Evolutionary conservation across 2,113 vertebrate species (phyloP).

Genomic region (Notiomystis cincta): DNA sequence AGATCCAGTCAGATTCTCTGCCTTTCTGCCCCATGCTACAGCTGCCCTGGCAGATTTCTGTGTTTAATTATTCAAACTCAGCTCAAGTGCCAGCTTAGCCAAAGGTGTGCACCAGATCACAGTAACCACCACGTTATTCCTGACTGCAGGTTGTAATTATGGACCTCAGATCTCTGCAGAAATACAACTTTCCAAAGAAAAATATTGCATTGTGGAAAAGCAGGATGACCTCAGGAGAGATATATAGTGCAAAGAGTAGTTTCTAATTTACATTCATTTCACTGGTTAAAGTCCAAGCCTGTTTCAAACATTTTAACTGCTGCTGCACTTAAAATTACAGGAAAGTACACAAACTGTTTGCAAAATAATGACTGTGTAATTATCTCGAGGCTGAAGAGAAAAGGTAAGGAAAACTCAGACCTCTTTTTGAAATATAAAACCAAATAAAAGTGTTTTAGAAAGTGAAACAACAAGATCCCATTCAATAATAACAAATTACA

Average conservation of each 20-base stretch:
- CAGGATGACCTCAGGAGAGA: constrained; percentile 43
- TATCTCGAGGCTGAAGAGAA: background rate
- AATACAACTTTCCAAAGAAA: constrained; percentile 36
- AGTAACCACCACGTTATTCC: background rate
- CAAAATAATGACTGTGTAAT: background rate
- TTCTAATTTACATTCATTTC: background rate
- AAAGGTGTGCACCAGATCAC: background rate
- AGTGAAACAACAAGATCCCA: background rate
- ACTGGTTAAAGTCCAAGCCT: background rate
- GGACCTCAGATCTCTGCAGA: background rate
- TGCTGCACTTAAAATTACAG: background rate
- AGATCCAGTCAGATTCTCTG: background rate
- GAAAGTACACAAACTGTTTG: background rate
- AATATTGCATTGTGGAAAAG: background rate
- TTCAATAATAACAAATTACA: background rate
- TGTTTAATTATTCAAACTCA: background rate
- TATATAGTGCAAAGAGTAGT: background rate
- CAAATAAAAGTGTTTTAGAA: background rate
- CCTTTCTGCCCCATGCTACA: background rate
- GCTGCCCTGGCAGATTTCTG: background rate
- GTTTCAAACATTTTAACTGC: background rate
- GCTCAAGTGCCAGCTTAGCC: background rate
- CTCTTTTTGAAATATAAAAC: constrained; percentile 1
- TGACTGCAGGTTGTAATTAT: background rate
- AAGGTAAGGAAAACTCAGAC: background rate